These are phyloP conservation scores for Phragmatobia fuliginosa DNA, from an alignment of 2,888 invertebrate genomes.

Conservation along the genomic window DNA sequence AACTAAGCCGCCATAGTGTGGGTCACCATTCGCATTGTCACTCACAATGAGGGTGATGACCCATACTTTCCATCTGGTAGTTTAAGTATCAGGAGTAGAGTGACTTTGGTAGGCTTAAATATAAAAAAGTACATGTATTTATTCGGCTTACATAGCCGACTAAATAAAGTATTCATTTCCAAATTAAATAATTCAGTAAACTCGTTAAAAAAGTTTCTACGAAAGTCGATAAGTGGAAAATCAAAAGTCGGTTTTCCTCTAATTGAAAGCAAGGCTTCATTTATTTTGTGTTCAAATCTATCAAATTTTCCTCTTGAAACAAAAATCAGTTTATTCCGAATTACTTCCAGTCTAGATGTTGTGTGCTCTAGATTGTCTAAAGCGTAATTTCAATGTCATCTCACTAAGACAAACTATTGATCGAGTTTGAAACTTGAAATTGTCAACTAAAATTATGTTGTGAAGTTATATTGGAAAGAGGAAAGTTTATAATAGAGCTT, in stretches of 20 bases:
- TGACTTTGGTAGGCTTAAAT: too few species aligned
- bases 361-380: not conserved
- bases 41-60: too few species aligned
- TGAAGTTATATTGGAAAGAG: conserved; percentile 7
- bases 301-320: not conserved
- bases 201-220: not conserved
- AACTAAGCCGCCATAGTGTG: too few species aligned
- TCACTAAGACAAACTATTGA: conserved; percentile 7
- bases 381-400: not conserved
- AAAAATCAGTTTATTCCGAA: not conserved
- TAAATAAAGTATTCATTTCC: not conserved
- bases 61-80: too few species aligned
- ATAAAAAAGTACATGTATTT: not conserved
- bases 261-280: not conserved
- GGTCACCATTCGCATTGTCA: too few species aligned
- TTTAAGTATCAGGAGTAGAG: too few species aligned
- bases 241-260: not conserved
- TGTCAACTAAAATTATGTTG: conserved; percentile 3
- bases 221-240: not conserved
- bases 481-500: conserved; percentile 1
- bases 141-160: not conserved
- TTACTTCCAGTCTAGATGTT: not conserved
- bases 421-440: conserved; percentile 1
- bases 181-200: not conserved
- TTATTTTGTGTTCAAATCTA: not conserved